Evolutionary conservation across 2,113 vertebrate species (phyloP).

Genomic region (Platichthys flesus): DNA sequence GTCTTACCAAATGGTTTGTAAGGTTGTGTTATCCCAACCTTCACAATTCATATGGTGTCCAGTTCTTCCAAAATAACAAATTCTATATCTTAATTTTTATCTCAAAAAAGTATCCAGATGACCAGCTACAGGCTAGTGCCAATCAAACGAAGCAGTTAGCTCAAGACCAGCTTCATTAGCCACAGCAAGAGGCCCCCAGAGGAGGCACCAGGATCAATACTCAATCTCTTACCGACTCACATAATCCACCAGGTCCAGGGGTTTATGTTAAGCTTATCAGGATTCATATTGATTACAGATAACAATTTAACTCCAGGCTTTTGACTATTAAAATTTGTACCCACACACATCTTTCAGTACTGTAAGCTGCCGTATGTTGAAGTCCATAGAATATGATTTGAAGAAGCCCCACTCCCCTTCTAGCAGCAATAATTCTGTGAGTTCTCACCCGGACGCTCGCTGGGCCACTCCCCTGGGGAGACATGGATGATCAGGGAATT

Average conservation of each 20-base stretch:
- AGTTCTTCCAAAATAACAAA: neutral
- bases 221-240: neutral
- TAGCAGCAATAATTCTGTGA: slow-evolving; percentile 25
- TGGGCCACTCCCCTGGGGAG: slow-evolving; percentile 36
- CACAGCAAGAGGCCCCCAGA: neutral
- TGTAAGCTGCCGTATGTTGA: slow-evolving; percentile 3
- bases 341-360: neutral
- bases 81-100: neutral
- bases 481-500: slow-evolving; percentile 45
- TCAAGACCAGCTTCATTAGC: neutral
- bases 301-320: slow-evolving; percentile 1
- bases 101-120: neutral
- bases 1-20: neutral
- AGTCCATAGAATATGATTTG: neutral
- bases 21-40: no score
- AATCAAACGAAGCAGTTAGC: neutral
- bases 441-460: slow-evolving; percentile 10
- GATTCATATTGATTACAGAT: neutral
- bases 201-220: neutral
- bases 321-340: neutral
- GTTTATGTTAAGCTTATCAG: slow-evolving; percentile 8
- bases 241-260: slow-evolving; percentile 6
- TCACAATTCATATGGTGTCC: neutral
- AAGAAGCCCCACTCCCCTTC: neutral
- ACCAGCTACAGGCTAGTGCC: no score